Evolutionary conservation across 2,113 vertebrate genomes (phyloP).

Genomic region (Oxygymnocypris stewartii): DNA sequence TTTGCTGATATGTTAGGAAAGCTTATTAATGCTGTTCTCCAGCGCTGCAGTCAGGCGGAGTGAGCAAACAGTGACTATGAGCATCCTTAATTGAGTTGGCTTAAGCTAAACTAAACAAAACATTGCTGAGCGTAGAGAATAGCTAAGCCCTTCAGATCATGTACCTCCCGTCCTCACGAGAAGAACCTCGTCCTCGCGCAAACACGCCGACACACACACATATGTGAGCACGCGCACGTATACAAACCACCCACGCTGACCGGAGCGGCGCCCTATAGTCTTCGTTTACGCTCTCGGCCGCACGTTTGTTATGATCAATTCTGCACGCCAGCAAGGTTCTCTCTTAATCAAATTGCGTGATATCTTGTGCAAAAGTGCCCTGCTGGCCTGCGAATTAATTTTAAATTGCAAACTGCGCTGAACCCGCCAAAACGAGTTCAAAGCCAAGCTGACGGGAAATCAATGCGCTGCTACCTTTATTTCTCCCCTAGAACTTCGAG

Average conservation of each 20-base stretch:
- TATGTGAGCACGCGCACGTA: neutral
- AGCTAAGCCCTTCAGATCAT: slow-evolving; percentile 50
- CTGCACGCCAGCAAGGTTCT: slow-evolving; percentile 33
- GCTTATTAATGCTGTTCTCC: slow-evolving; percentile 47
- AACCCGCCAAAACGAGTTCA: slow-evolving; percentile 37
- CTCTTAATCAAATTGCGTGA: slow-evolving; percentile 39
- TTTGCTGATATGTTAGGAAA: no score
- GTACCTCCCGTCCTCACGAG: slow-evolving; percentile 40
- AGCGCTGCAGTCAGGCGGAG: slow-evolving; percentile 34
- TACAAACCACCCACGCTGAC: slow-evolving; percentile 25
- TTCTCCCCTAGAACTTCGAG: slow-evolving; percentile 48
- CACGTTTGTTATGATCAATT: slow-evolving; percentile 1
- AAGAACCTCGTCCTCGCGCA: slow-evolving; percentile 21
- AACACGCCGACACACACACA: slow-evolving; percentile 25
- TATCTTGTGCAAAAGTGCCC: slow-evolving; percentile 41
- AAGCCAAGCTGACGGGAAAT: slow-evolving; percentile 36
- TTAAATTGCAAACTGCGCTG: slow-evolving; percentile 46
- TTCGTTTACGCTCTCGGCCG: neutral
- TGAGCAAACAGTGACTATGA: slow-evolving; percentile 51
- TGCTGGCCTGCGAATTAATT: slow-evolving; percentile 46
- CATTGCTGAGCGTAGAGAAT: slow-evolving; percentile 42
- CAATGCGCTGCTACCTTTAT: slow-evolving; percentile 53
- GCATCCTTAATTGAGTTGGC: slow-evolving; percentile 61
- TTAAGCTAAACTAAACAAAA: slow-evolving; percentile 57
- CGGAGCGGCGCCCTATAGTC: neutral